Conservation (phyloP, 2,797 vertebrate species). For the Myoxocephalus aenaeus region DNA sequence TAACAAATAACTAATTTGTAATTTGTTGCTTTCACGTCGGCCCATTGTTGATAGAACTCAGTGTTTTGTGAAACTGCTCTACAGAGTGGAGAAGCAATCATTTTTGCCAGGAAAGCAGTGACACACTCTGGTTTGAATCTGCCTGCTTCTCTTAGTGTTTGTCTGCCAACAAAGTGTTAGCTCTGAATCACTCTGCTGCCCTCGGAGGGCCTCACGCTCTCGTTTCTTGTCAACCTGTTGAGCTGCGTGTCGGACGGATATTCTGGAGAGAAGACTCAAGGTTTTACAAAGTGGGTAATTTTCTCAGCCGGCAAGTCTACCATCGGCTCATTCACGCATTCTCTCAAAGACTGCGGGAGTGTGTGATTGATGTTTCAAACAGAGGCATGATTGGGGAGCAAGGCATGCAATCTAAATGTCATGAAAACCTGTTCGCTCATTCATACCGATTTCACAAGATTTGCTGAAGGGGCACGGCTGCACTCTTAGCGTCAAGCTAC, state of each 20-base stretch:
- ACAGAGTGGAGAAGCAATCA: background rate
- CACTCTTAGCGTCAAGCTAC: background rate
- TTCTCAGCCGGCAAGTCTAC: background rate
- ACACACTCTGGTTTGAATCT: constrained; percentile 32
- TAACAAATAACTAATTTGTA: background rate
- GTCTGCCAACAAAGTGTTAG: constrained; percentile 15
- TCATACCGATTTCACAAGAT: constrained; percentile 18
- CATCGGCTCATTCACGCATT: constrained; percentile 24
- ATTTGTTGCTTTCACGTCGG: background rate
- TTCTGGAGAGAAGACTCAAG: background rate
- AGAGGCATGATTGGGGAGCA: constrained; percentile 19
- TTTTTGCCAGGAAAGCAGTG: background rate
- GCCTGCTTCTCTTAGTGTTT: constrained; percentile 37
- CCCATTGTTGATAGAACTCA: background rate
- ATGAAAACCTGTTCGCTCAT: constrained; percentile 10
- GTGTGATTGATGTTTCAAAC: constrained; percentile 27
- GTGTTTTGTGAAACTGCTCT: background rate
- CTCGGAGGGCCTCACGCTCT: constrained; percentile 28
- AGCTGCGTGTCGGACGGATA: constrained; percentile 20
- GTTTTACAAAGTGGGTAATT: constrained; percentile 22
- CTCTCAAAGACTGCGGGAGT: background rate
- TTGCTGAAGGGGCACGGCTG: constrained; percentile 6
- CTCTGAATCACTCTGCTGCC: constrained; percentile 30
- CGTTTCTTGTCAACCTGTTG: constrained; percentile 42
- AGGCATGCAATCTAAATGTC: constrained; percentile 22